phyloP scores from a whole-genome alignment of 1,140 invertebrate species.

The Diorhabda carinulata region DNA sequence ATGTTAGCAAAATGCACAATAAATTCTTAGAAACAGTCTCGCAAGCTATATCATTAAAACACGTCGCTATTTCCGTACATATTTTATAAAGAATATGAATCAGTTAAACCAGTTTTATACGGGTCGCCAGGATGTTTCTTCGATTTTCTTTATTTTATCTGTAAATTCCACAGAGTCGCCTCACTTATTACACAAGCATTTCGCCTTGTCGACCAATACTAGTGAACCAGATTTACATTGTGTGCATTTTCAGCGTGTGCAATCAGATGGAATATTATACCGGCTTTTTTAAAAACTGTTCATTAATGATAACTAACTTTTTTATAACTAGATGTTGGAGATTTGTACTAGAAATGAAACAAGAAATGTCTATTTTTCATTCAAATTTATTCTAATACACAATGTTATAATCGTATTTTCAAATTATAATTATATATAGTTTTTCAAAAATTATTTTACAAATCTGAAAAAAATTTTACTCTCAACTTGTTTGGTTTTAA shows the following conservation, averaged over 20 bases:
- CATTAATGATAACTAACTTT: too few relatives aligned
- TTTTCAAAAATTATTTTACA: too few relatives aligned
- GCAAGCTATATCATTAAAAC: constrained; percentile 1
- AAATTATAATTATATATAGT: too few relatives aligned
- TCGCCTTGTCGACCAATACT: not conserved
- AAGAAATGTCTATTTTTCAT: too few relatives aligned
- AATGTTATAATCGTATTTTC: too few relatives aligned
- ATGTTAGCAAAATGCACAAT: not conserved
- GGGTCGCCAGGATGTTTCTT: not conserved
- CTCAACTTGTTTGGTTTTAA: too few relatives aligned
- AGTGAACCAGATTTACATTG: not conserved
- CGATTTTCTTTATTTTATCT: not conserved
- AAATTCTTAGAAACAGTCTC: not conserved
- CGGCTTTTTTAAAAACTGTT: too few relatives aligned
- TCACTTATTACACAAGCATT: not conserved
- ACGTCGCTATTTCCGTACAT: not conserved
- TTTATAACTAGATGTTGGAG: too few relatives aligned
- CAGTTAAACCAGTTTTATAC: not conserved
- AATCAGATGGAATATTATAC: not conserved
- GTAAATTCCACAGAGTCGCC: not conserved
- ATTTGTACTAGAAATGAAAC: too few relatives aligned
- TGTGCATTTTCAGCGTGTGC: not conserved
- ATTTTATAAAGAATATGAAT: not conserved
- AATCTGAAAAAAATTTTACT: too few relatives aligned
- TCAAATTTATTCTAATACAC: too few relatives aligned